Conservation (phyloP, 2,113 vertebrate genomes). For the human region GRCh38 chr2:155905001-155905500, state of each 20-base stretch:
- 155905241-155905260: slow-evolving; percentile 59
- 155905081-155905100: slow-evolving; percentile 85
- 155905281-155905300: slow-evolving; percentile 63
- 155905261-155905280: slow-evolving; percentile 52
- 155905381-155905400: slow-evolving; percentile 28
- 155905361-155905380: slow-evolving; percentile 49
- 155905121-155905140: slow-evolving; percentile 78
- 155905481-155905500: neutral
- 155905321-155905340: slow-evolving; percentile 62
- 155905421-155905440: slow-evolving; percentile 29
- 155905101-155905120: slow-evolving; percentile 85
- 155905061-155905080: slow-evolving; percentile 84
- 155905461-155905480: neutral
- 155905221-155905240: slow-evolving; percentile 53
- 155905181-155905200: slow-evolving; percentile 70
- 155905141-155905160: slow-evolving; percentile 71
- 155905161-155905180: slow-evolving; percentile 65
- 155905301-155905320: slow-evolving; percentile 68
- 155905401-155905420: slow-evolving; percentile 29
- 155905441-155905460: neutral
- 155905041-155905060: slow-evolving; percentile 85
- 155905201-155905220: slow-evolving; percentile 54
- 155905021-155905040: slow-evolving; percentile 83
- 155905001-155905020: slow-evolving; percentile 82
- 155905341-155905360: slow-evolving; percentile 39